Evolutionary conservation across 1,140 invertebrate species (phyloP).

Genomic region (Ceratina calcarata): DNA sequence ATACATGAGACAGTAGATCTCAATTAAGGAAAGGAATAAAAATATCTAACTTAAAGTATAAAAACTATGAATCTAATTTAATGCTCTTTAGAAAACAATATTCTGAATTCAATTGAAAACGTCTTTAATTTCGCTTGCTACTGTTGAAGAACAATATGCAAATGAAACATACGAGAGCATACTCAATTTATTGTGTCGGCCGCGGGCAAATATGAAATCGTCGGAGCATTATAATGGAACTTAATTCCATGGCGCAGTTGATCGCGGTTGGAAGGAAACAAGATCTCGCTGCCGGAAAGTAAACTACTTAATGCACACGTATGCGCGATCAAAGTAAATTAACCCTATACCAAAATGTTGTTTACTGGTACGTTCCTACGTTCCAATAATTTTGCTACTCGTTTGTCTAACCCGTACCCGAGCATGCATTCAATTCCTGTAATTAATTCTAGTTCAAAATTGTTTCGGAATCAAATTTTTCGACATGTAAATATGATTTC

Average conservation of each 20-base stretch:
- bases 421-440: too few relatives aligned
- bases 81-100: too few relatives aligned
- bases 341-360: slow-evolving; percentile 13
- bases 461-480: background rate
- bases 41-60: too few relatives aligned
- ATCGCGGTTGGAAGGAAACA: background rate
- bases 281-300: background rate
- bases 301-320: slow-evolving; percentile 34
- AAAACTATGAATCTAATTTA: too few relatives aligned
- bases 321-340: slow-evolving; percentile 29
- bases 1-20: too few relatives aligned
- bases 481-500: too few relatives aligned
- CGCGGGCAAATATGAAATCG: background rate
- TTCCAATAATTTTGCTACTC: slow-evolving; percentile 14
- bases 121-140: too few relatives aligned
- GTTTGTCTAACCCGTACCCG: background rate
- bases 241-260: slow-evolving; percentile 4
- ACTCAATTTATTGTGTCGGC: background rate
- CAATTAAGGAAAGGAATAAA: too few relatives aligned
- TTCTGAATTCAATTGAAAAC: too few relatives aligned
- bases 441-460: background rate
- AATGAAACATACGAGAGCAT: background rate
- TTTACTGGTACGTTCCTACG: background rate
- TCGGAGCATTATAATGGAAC: slow-evolving; percentile 11
- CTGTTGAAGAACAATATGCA: too few relatives aligned